These are phyloP conservation scores for Oegoconia quadripuncta DNA, from an alignment of 2,888 invertebrate genomes.

Conservation along the genomic window DNA sequence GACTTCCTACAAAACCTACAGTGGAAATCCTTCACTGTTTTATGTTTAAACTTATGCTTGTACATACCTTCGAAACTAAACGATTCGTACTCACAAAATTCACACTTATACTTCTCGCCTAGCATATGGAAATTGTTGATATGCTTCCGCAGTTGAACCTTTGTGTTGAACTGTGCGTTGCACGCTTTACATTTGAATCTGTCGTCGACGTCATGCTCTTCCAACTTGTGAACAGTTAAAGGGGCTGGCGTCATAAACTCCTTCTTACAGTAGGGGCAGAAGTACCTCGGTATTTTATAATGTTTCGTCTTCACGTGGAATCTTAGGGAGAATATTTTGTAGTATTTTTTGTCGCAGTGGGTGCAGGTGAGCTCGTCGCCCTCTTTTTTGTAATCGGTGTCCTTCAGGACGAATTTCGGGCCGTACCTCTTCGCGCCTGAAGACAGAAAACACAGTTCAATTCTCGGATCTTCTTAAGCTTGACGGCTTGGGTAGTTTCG, in stretches of 20 bases:
- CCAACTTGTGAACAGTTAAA: constrained; percentile 46
- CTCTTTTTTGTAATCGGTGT: constrained; percentile 40
- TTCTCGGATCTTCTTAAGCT: constrained; percentile 1
- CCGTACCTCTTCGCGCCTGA: constrained; percentile 29
- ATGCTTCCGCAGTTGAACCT: constrained; percentile 47
- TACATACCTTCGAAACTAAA: constrained; percentile 47
- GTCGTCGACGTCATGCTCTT: constrained; percentile 52
- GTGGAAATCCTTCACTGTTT: constrained; percentile 56
- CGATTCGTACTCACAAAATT: constrained; percentile 54
- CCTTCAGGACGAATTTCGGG: constrained; percentile 40
- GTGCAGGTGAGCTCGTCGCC: constrained; percentile 38
- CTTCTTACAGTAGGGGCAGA: constrained; percentile 40
- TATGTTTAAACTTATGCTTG: constrained; percentile 64
- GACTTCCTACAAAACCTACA: constrained; percentile 66
- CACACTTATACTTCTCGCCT: constrained; percentile 51
- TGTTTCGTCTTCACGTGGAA: constrained; percentile 53
- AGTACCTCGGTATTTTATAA: constrained; percentile 42
- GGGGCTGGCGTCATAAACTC: constrained; percentile 48
- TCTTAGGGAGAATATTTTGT: constrained; percentile 38
- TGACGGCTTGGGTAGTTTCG: background rate
- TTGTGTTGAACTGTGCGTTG: constrained; percentile 48
- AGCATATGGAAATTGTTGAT: constrained; percentile 61
- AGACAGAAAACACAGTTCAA: constrained; percentile 40
- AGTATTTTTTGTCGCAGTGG: constrained; percentile 45
- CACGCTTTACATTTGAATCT: constrained; percentile 60